Percentiles rank a stretch among this genome's conserved stretches.
phyloP scores from a whole-genome alignment of 2,888 invertebrate species.

The Dicranocentrus wangi region DNA sequence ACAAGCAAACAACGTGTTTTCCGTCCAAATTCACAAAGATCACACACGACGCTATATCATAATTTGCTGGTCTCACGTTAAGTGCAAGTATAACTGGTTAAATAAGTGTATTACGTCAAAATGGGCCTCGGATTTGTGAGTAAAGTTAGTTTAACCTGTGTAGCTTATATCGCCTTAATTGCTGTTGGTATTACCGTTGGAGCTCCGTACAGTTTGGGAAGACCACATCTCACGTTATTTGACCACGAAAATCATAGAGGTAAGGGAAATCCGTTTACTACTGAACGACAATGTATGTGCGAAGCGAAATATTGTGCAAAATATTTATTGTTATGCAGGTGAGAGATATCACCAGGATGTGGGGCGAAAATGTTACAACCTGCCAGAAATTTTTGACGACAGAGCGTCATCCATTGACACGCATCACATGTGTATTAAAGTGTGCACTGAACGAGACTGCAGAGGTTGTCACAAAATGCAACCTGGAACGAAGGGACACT shows the following conservation, averaged over 20 bases:
- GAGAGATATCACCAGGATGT: conserved; percentile 66
- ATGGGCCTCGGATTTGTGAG: background rate
- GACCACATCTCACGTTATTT: conserved; percentile 61
- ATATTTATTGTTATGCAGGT: conserved; percentile 54
- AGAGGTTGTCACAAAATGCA: conserved; percentile 63
- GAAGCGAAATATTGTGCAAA: no score
- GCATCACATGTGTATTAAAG: conserved; percentile 62
- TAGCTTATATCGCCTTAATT: background rate
- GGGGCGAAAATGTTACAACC: conserved; percentile 68
- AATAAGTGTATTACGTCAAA: no score
- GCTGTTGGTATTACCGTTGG: no score
- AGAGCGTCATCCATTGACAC: conserved; percentile 68
- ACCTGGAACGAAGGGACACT: conserved; percentile 69
- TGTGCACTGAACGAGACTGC: conserved; percentile 67
- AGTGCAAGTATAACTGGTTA: no score
- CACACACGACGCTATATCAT: no score
- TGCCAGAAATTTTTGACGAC: conserved; percentile 68
- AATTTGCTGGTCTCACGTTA: no score
- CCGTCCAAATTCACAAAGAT: no score
- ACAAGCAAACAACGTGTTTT: no score
- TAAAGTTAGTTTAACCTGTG: background rate
- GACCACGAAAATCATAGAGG: conserved; percentile 65
- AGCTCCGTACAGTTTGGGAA: conserved; percentile 16
- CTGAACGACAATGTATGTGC: no score
- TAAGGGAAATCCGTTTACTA: conserved; percentile 6